phyloP scores from a whole-genome alignment of 2,797 vertebrate genomes.

The Orientallactaga sibirica region DNA sequence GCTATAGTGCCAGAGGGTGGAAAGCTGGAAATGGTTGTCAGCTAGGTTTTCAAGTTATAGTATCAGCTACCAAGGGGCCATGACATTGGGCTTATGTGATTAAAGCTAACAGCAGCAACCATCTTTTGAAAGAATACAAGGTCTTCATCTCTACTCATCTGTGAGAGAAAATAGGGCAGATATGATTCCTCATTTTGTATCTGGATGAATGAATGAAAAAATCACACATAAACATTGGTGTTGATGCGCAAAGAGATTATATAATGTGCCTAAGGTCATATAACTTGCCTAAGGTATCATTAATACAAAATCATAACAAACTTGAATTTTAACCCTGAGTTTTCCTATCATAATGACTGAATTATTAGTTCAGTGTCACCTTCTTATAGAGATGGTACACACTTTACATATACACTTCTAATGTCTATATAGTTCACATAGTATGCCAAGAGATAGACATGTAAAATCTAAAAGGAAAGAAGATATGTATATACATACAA shows the following conservation, averaged over 20 bases:
- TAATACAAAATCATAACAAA: constrained; percentile 35
- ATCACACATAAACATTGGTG: background rate
- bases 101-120: constrained; percentile 31
- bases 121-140: constrained; percentile 21
- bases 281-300: background rate
- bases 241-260: constrained; percentile 30
- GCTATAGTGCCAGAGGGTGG: background rate
- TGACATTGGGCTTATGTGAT: constrained; percentile 3
- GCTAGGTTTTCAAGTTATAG: background rate
- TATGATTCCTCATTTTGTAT: constrained; percentile 43
- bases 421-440: constrained; percentile 23
- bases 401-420: background rate
- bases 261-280: constrained; percentile 25
- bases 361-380: background rate
- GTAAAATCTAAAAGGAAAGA: constrained; percentile 27
- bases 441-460: background rate
- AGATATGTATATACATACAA: background rate
- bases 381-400: constrained; percentile 14
- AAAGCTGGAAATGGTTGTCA: background rate
- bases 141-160: constrained; percentile 27
- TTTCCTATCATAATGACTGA: background rate
- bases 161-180: constrained; percentile 51
- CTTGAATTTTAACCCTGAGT: background rate
- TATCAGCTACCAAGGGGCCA: background rate
- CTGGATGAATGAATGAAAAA: background rate